phyloP scores from a whole-genome alignment of 2,888 invertebrate species.

The Drosophila quinaria region DNA sequence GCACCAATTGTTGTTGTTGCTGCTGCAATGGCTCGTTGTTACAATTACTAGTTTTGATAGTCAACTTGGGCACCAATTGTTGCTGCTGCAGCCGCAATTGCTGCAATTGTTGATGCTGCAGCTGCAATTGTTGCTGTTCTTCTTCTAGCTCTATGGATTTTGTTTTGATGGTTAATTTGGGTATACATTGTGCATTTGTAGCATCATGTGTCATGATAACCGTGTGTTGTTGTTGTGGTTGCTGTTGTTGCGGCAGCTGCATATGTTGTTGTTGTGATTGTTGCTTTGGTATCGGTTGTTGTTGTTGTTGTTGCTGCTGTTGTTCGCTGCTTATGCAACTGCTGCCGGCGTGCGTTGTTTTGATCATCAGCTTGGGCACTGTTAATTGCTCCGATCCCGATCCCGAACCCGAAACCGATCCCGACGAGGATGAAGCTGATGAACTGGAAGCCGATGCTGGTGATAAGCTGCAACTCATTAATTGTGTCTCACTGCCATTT shows the following conservation, averaged over 20 bases:
- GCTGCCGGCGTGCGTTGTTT: slow-evolving; percentile 84
- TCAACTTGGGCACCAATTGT: slow-evolving; percentile 76
- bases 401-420: slow-evolving; percentile 47
- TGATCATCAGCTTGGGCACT: slow-evolving; percentile 88
- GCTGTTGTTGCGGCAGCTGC: slow-evolving; percentile 48
- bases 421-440: slow-evolving; percentile 84
- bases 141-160: slow-evolving; percentile 81
- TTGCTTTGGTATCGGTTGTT: slow-evolving; percentile 84
- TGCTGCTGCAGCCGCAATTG: slow-evolving; percentile 28
- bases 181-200: slow-evolving; percentile 83
- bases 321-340: slow-evolving; percentile 72
- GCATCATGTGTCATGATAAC: slow-evolving; percentile 86
- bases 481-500: slow-evolving; percentile 75
- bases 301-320: slow-evolving; percentile 48
- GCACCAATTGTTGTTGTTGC: slow-evolving; percentile 66
- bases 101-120: slow-evolving; percentile 30
- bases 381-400: slow-evolving; percentile 75
- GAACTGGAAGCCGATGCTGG: slow-evolving; percentile 73
- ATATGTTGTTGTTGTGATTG: slow-evolving; percentile 70
- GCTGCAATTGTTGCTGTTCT: slow-evolving; percentile 36
- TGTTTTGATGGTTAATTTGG: slow-evolving; percentile 85
- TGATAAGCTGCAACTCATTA: slow-evolving; percentile 80
- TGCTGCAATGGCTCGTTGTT: slow-evolving; percentile 33
- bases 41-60: slow-evolving; percentile 72
- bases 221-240: slow-evolving; percentile 79